These are phyloP conservation scores for Temnopleurus reevesii DNA, from an alignment of 53 echinoderm and acorn worm genomes.

Conservation along the genomic window DNA sequence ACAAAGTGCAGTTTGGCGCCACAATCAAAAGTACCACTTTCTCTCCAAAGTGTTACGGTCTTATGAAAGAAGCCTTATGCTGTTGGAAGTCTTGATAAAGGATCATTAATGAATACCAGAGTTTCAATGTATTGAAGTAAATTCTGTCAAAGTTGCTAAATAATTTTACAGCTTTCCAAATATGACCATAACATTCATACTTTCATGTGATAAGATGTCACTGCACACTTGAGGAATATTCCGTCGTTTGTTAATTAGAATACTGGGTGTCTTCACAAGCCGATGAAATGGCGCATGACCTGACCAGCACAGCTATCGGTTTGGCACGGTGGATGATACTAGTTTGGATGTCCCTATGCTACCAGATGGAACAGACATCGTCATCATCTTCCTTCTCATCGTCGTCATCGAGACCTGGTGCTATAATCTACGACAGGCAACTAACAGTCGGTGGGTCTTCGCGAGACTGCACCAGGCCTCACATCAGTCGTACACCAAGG, in stretches of 20 bases:
- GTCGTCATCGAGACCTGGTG: not conserved
- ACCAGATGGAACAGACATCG: not conserved
- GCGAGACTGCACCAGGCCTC: constrained; percentile 22
- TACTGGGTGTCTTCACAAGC: not conserved
- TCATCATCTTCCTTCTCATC: not conserved
- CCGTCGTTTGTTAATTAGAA: not conserved
- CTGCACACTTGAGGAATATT: not conserved
- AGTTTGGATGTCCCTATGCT: constrained; percentile 16
- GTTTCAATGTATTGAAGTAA: not conserved
- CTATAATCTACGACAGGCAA: constrained; percentile 20
- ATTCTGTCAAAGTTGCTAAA: not conserved
- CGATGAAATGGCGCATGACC: not conserved
- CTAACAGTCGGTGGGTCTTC: constrained; percentile 20
- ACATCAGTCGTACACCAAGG: constrained; percentile 42
- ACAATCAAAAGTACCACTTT: not conserved
- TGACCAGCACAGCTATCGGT: not conserved
- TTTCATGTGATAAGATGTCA: not conserved
- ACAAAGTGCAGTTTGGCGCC: not conserved
- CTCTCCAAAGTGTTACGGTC: not conserved
- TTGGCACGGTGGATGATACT: not conserved
- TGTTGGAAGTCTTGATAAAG: too few species aligned
- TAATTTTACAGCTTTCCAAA: not conserved
- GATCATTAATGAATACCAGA: too few species aligned
- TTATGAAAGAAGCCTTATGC: not conserved
- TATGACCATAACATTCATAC: not conserved